Conservation (phyloP, 2,113 vertebrate species). For the Nannobrachium achirus region DNA sequence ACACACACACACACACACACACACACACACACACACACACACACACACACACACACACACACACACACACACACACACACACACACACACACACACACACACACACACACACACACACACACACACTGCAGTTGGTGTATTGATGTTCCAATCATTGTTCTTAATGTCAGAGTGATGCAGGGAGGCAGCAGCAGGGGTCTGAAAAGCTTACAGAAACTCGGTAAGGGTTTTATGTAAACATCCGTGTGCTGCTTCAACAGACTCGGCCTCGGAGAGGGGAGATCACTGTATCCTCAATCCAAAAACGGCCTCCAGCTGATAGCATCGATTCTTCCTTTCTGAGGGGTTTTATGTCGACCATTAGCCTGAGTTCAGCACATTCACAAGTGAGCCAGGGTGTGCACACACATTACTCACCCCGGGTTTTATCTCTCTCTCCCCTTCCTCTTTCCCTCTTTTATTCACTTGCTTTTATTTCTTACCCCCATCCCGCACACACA, state of each 20-base stretch:
- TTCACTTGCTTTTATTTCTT: constrained; percentile 17
- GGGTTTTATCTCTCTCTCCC: constrained; percentile 2
- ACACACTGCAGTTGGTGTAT: not conserved
- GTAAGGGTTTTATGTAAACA: constrained; percentile 60
- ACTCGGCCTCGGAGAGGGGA: constrained; percentile 53
- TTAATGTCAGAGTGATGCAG: constrained; percentile 4
- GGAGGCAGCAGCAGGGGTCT: constrained; percentile 8
- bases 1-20: too few relatives aligned
- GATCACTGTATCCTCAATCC: constrained; percentile 58
- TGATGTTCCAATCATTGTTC: too few relatives aligned
- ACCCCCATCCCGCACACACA: not conserved
- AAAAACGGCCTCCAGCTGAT: constrained; percentile 43
- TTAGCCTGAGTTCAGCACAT: constrained; percentile 64
- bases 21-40: too few relatives aligned
- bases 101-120: constrained; percentile 23
- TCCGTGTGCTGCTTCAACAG: constrained; percentile 53
- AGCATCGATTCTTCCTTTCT: constrained; percentile 56
- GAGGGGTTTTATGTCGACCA: constrained; percentile 56
- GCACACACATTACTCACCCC: constrained; percentile 40
- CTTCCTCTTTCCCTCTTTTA: constrained; percentile 10
- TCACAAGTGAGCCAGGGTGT: constrained; percentile 15
- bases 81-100: constrained; percentile 15
- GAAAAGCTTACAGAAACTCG: constrained; percentile 25
- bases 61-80: too few relatives aligned
- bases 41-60: too few relatives aligned